Percentiles rank a stretch among this genome's conserved stretches.
phyloP scores from a whole-genome alignment of 2,113 vertebrate genomes.

The Rattus norvegicus region GRCr8 NC_086026.1:24948001-24948500 shows the following conservation, averaged over 20 bases:
- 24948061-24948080: too few relatives aligned
- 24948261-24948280: background rate
- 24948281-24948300: background rate
- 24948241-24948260: background rate
- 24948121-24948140: too few relatives aligned
- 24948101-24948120: too few relatives aligned
- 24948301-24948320: background rate
- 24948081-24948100: too few relatives aligned
- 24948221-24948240: background rate
- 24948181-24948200: too few relatives aligned
- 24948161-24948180: too few relatives aligned
- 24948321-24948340: background rate
- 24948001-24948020: too few relatives aligned
- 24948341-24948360: background rate
- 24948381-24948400: background rate
- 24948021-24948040: too few relatives aligned
- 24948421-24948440: background rate
- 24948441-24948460: background rate
- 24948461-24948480: background rate
- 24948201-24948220: background rate
- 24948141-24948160: too few relatives aligned
- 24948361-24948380: background rate
- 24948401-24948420: background rate
- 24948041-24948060: too few relatives aligned
- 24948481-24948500: background rate